Base-by-base conservation (phyloP, 2,113 vertebrate species). In the Erythrolamprus reginae region DNA sequence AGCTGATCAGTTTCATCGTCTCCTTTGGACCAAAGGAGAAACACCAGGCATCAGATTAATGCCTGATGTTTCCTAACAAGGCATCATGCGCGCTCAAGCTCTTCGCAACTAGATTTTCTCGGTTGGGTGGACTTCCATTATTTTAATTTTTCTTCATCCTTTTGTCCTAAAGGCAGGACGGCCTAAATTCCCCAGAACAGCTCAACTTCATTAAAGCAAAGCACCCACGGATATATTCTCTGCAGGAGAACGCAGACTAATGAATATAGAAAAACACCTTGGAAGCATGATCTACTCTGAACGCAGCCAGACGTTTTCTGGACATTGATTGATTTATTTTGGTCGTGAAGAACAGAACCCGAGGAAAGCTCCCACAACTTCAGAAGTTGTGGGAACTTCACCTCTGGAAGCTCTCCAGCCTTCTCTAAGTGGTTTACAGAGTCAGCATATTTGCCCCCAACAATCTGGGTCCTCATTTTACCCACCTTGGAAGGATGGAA, bases 51-150 rank as follows among this genome's bases (percentile, higher is more conserved):
- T 65, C 58, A 65, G 58, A 65, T 65, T 13, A 38, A 86, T 0
- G 33, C 53, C 89, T 84, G 13, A 86, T 28, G 61, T 86, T 84
- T 86, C 90, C 85, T 83, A 92, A 89, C 87, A 91, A 90, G 21
- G 61, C 45, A 91, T 90, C 77, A 94, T 89, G 89, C 6, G 26
- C 91, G 92, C 88, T 88, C 89, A 93, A 93, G 91, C 10, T 86
- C 38, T 92, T 95, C 95, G 88, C 91, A 42, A 88, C 88, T 84
- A 51, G 89, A 89, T 95, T 96, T 92, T 87, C 92, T 92, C 90
- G 84, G 93, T 92, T 88, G 88, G 93, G 94, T 91, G 93, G 95
- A 90, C 92, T 94, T 96, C 94, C 82, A 77, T 90, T 94, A 94
- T 50, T 48, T 45, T 45, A 45, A 55, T 90, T 94, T 94, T 56